Evolutionary conservation across 2,888 invertebrate species (phyloP), one percentile per base, ranked within the genome.

Genomic region (Elegia similella): DNA sequence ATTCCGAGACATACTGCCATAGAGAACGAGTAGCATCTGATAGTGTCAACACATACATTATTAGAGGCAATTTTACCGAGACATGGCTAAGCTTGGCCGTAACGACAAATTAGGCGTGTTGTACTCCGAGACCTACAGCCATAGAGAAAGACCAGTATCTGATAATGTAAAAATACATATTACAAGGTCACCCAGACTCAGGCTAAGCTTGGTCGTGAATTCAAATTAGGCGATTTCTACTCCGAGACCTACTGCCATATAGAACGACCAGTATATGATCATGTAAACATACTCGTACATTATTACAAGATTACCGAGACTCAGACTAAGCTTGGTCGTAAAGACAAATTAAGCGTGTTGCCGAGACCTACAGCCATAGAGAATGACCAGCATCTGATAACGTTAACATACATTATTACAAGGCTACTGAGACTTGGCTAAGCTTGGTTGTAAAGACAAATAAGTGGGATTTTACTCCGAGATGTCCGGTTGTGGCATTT

Each of bases 41-140:
- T n/a, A n/a, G n/a, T n/a, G n/a, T n/a, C n/a, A n/a, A n/a, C n/a
- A 71, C 66, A 68, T 67, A 71, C 56, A 56, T 56, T 56, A 56
- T 15, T 47, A 42, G 61, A 59, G 57, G 69, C 69, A 67, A 75
- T 74, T 76, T 76, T 77, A 74, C 76, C 75, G 72, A 66, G 76
- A 69, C 82, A 68, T 80, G 73, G 69, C 70, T 71, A 69, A 71
- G 80, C 76, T 69, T 71, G 69, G 80, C 78, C 84, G 78, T 85
- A 84, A 85, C 85, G 78, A 83, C 82, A 83, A 85, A 85, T 85
- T 85, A 85, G 84, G 76, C 78, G 70, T 73, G 74, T 78, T 77
- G 74, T 75, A 62, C 32, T 44, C 15, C n/a, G 59, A 38, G 62
- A 73, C 70, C 70, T 52, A 80, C 68, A 12, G 16, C n/a, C 29